Base-by-base conservation (phyloP, 2,113 vertebrate genomes). In the Hiodon alosoides region DNA sequence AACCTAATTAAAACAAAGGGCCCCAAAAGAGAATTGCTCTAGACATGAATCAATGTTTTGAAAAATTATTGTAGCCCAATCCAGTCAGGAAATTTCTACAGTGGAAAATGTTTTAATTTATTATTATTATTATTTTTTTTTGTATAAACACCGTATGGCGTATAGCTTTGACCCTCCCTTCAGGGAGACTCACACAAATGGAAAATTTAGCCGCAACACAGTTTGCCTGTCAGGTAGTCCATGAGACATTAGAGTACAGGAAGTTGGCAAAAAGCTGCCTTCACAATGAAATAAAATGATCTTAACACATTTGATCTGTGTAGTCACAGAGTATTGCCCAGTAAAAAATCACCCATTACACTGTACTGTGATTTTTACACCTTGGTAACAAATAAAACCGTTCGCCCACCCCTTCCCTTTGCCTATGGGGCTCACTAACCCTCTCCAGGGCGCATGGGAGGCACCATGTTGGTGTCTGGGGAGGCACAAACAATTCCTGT, bases 401-500 rank as follows among this genome's bases (percentile, higher is more conserved):
- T 10, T 16, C 11, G 46, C 16, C 7, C 9, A 5, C 1, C 3
- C 7, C 7, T 50, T 11, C 2, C 3, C 46, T 6, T 59, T 53
- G 47, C 2, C 2, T 7, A 1, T 13, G 31, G 53, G 16, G 1
- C 1, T 16, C 76, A 84, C 88, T 87, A 82, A 98, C 97, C 96
- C 77, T 93, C 88, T 90, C 93, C 94, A 59, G 80, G 82, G 7
- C 85, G 85, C 80, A 96, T 90, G 53, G 79, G 76, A 3, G 94
- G 94, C 60, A 93, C 84, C 71, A 86, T 90, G 76, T 80, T 87
- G 57, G 92, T 91, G 73, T 93, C 91, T 11, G 95, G 96, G 50
- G 96, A 96, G 52, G 89, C 86, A 79, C 97, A 99, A 80, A 84
- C 90, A 61, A 98, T 93, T 46, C 94, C 94, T 2, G 86, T 86